phyloP scores from a whole-genome alignment of 2,113 vertebrate species.

The Phaethornis superciliosus region DNA sequence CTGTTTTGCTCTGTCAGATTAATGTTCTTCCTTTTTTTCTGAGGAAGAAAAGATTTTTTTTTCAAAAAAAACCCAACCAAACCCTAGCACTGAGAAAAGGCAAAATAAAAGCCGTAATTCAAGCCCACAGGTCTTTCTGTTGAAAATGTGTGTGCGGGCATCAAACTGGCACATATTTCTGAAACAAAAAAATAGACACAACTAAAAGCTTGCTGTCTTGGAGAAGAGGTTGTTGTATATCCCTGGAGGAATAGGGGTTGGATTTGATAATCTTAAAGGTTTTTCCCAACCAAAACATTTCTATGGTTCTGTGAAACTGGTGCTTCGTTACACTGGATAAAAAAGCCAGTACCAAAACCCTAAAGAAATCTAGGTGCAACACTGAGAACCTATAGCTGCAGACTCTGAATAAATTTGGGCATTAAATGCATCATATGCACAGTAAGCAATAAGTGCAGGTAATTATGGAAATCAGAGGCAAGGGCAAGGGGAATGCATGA shows the following conservation, averaged over 20 bases:
- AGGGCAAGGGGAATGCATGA: background rate
- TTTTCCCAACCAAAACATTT: too few species aligned
- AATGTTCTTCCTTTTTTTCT: background rate
- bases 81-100: background rate
- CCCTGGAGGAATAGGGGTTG: background rate
- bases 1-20: background rate
- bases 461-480: slow-evolving; percentile 18
- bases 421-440: slow-evolving; percentile 1
- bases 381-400: background rate
- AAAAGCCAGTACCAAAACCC: background rate
- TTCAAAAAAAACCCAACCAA: background rate
- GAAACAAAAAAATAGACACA: background rate
- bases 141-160: background rate
- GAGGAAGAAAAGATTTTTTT: background rate
- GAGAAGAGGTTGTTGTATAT: background rate
- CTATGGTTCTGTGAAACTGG: background rate
- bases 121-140: background rate
- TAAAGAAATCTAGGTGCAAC: background rate
- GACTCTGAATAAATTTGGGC: background rate
- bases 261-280: too few species aligned
- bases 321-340: background rate
- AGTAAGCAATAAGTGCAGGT: slow-evolving; percentile 12
- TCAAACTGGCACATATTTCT: rapidly evolving
- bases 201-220: background rate
- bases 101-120: background rate